Percentiles rank a stretch among this genome's conserved stretches.
Conservation (phyloP, 2,113 vertebrate species). For the Hippocampus mohnikei region DNA sequence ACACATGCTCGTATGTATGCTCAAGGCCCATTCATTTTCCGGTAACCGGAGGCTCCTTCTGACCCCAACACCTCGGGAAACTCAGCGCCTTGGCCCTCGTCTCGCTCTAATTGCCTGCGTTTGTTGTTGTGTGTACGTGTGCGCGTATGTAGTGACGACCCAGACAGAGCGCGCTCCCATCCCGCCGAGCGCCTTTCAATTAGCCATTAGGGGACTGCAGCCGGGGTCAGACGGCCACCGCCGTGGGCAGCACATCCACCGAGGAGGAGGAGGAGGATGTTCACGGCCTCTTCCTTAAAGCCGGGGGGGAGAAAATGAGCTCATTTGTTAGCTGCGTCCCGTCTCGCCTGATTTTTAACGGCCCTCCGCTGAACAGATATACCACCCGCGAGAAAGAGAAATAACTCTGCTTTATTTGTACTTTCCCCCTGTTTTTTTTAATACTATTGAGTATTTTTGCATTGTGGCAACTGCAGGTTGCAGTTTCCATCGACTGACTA, state of each 20-base stretch:
- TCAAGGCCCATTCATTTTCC: background rate
- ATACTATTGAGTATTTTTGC: too few relatives aligned
- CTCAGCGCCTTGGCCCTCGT: constrained; percentile 17
- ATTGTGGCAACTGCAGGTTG: too few relatives aligned
- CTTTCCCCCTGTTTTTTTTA: too few relatives aligned
- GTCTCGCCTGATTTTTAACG: background rate
- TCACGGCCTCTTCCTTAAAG: background rate
- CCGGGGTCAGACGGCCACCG: constrained; percentile 48
- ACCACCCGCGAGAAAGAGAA: too few relatives aligned
- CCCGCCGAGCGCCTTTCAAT: constrained; percentile 45
- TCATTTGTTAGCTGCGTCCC: background rate
- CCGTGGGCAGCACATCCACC: constrained; percentile 51
- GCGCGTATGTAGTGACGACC: constrained; percentile 17
- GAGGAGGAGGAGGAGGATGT: constrained; percentile 14
- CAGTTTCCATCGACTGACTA: too few relatives aligned
- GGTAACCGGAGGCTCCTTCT: constrained; percentile 6
- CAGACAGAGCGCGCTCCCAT: background rate
- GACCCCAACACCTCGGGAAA: constrained; percentile 18
- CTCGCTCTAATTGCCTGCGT: background rate
- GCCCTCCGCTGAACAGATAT: too few relatives aligned
- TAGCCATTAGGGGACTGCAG: constrained; percentile 36
- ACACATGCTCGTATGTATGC: background rate
- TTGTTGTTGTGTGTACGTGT: constrained; percentile 9
- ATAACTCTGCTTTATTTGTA: too few relatives aligned
- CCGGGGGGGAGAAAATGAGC: background rate